Percentiles rank a stretch among this genome's conserved stretches.
phyloP scores from a whole-genome alignment of 2,888 invertebrate genomes.

The Metacarcinus magister region DNA sequence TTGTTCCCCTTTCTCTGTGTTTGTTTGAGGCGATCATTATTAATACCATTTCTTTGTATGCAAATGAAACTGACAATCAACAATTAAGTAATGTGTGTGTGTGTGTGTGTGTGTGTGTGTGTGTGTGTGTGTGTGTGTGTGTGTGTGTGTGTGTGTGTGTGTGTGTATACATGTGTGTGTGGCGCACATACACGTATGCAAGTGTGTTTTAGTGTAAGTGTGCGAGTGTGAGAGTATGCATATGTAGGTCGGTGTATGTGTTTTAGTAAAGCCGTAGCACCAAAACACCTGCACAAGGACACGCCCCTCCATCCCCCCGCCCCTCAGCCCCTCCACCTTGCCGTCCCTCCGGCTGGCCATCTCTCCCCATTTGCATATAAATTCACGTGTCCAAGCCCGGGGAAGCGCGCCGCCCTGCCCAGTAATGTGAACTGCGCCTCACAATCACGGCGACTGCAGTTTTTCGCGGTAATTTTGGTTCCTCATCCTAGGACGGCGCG shows the following conservation, averaged over 20 bases:
- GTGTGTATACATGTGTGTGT: neutral
- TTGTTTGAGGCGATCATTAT: neutral
- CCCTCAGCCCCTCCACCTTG: no score
- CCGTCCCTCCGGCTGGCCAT: constrained; percentile 29
- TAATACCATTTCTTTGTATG: neutral
- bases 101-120: neutral
- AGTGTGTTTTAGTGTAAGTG: neutral
- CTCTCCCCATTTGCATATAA: constrained; percentile 17
- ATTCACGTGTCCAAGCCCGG: neutral
- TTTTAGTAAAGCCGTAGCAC: neutral
- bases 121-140: constrained; percentile 42
- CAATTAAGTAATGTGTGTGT: neutral
- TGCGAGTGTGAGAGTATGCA: neutral
- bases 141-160: neutral
- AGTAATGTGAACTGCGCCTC: constrained; percentile 17
- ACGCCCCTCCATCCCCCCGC: no score
- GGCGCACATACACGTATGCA: neutral
- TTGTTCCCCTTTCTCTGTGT: neutral
- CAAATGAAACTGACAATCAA: neutral
- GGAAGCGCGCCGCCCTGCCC: neutral
- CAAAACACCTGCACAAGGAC: constrained; percentile 35
- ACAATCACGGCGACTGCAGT: constrained; percentile 28
- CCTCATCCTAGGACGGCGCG: neutral
- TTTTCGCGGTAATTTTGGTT: constrained; percentile 41
- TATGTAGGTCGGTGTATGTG: neutral